These are phyloP conservation scores for Ptyas mucosa DNA, from an alignment of 2,113 vertebrate genomes.

Conservation along the genomic window DNA sequence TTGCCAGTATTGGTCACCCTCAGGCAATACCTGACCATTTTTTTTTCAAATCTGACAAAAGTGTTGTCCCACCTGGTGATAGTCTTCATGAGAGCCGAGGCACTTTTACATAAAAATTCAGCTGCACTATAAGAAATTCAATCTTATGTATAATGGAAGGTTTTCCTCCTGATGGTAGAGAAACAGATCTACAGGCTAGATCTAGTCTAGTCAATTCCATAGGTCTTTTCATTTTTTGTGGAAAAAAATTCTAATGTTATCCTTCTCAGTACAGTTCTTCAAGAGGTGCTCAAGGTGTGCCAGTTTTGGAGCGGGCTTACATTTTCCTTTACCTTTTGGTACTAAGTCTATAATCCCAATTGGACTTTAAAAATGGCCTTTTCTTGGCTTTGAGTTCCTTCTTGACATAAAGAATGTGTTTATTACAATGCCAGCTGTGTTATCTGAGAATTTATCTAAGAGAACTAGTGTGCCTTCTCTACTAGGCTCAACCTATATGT, in stretches of 20 bases:
- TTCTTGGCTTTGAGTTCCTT: not conserved
- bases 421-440: not conserved
- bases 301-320: not conserved
- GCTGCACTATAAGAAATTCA: not conserved
- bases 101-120: not conserved
- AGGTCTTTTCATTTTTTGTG: not conserved
- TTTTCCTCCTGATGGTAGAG: not conserved
- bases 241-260: not conserved
- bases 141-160: not conserved
- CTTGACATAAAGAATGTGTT: not conserved
- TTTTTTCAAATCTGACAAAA: not conserved
- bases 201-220: no score
- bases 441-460: not conserved
- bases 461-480: not conserved
- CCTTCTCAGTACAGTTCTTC: not conserved
- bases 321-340: not conserved
- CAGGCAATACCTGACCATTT: not conserved
- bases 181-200: not conserved
- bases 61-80: not conserved
- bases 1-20: not conserved
- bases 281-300: not conserved
- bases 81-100: not conserved
- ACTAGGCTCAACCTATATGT: not conserved
- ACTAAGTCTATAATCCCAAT: not conserved
- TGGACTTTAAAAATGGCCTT: not conserved